phyloP scores from a whole-genome alignment of 2,113 vertebrate species.

The Perca schrenkii region DNA sequence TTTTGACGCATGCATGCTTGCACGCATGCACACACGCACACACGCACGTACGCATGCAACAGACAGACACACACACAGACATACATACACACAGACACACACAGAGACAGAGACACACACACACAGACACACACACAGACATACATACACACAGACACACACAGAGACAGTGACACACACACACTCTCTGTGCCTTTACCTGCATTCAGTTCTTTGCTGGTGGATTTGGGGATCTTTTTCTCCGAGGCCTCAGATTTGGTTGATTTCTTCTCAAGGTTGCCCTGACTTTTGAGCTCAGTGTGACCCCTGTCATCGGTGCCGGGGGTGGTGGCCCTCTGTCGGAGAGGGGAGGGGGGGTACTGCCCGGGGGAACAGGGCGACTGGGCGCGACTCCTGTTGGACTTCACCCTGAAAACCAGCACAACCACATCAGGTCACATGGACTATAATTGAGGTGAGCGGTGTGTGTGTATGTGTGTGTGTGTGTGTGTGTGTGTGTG shows the following conservation, averaged over 20 bases:
- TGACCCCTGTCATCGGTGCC: conserved; percentile 82
- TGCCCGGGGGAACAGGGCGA: conserved; percentile 89
- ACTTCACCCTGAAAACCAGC: conserved; percentile 78
- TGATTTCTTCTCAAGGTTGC: conserved; percentile 83
- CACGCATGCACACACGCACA: no score
- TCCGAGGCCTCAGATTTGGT: conserved; percentile 77
- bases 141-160: not conserved
- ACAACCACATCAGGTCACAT: fast-evolving
- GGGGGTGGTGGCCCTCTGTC: conserved; percentile 83
- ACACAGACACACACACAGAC: no score
- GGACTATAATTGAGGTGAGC: not conserved
- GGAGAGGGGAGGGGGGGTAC: conserved; percentile 89
- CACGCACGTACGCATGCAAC: no score
- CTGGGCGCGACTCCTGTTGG: conserved; percentile 88
- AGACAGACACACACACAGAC: no score
- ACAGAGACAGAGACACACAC: no score
- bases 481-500: conserved; percentile 11
- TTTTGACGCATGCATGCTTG: no score
- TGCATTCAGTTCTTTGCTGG: conserved; percentile 83
- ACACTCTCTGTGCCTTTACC: conserved; percentile 57
- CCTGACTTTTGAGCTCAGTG: conserved; percentile 60
- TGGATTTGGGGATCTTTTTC: conserved; percentile 85
- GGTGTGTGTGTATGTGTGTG: conserved; percentile 9
- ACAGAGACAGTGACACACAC: not conserved
- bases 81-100: no score